These are phyloP conservation scores for Papilio helenus DNA, from an alignment of 1,140 invertebrate species.

Conservation along the genomic window DNA sequence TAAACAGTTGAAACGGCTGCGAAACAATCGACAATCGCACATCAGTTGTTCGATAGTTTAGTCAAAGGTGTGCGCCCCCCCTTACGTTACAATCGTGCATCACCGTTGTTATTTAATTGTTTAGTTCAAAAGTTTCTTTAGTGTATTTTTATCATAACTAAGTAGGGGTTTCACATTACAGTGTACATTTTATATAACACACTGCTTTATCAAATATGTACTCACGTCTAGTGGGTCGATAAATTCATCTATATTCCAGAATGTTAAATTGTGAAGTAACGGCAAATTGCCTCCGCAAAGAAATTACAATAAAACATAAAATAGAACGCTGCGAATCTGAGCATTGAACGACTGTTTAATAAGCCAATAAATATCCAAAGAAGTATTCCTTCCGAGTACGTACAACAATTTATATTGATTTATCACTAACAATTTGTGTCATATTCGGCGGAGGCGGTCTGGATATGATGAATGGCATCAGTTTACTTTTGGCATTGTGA, in stretches of 20 bases:
- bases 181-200: neutral
- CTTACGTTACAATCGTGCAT: neutral
- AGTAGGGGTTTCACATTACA: neutral
- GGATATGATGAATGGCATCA: neutral
- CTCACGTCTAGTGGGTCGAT: neutral
- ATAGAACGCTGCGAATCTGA: constrained; percentile 24
- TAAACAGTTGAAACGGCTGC: too few species aligned
- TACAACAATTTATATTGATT: constrained; percentile 27
- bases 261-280: constrained; percentile 18
- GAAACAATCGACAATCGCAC: too few species aligned
- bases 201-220: neutral
- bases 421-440: constrained; percentile 19
- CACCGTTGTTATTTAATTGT: neutral
- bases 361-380: constrained; percentile 37
- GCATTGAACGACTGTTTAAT: constrained; percentile 35
- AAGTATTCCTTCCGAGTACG: constrained; percentile 1
- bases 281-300: neutral
- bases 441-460: constrained; percentile 22
- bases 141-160: constrained; percentile 4
- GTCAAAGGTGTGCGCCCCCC: too few species aligned
- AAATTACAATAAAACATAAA: constrained; percentile 38
- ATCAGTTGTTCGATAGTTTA: too few species aligned
- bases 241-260: too few species aligned
- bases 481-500: neutral
- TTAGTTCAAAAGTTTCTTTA: neutral